Base-by-base conservation (phyloP, 2,113 vertebrate genomes). In the Myotis yumanensis region DNA sequence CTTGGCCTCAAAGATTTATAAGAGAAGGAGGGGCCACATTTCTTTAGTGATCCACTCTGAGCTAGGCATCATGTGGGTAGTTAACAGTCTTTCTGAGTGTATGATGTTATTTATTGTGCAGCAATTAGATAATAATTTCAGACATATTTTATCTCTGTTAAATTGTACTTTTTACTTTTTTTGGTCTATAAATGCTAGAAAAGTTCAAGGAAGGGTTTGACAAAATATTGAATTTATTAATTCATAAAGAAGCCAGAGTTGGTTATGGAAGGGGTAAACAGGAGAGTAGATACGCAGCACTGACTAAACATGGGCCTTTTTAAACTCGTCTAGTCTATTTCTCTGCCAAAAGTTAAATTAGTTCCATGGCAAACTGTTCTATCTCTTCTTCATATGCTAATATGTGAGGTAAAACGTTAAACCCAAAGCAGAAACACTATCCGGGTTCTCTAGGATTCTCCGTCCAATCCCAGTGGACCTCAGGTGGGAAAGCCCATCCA, bases 361-460 rank as follows among this genome's bases (percentile, higher is more conserved):
- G n/a, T 89, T 37, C 23, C 37, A 15, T 54, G 32, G 57, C 37
- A 91, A 81, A 69, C 72, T 46, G 18, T 52, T 72, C 32, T 82
- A 64, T 82, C 30, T 75, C 57, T 89, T 66, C 46, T 40, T 72
- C 62, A 77, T 8, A 72, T 17, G 54, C 69, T n/a, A 32, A 28
- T 90, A 22, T 72, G 32, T 82, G 46, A 71, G 17, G 43, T 89
- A 86, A 86, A 79, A 94, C 52, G 23, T 51, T 79, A 71, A 90
- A 17, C 11, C 7, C 28, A 10, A 52, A 82, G 32, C 4, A 48
- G n/a, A 48, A 75, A 37, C 4, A 28, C 72, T 43, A 17, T 32
- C 23, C 1, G 5, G 62, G 12, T 17, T 92, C 20, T 14, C 40
- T 71, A 75, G 25, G 35, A 66, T 76, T 81, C 43, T 37, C 23